phyloP scores from a whole-genome alignment of 2,797 vertebrate species.

The Somateria mollissima region DNA sequence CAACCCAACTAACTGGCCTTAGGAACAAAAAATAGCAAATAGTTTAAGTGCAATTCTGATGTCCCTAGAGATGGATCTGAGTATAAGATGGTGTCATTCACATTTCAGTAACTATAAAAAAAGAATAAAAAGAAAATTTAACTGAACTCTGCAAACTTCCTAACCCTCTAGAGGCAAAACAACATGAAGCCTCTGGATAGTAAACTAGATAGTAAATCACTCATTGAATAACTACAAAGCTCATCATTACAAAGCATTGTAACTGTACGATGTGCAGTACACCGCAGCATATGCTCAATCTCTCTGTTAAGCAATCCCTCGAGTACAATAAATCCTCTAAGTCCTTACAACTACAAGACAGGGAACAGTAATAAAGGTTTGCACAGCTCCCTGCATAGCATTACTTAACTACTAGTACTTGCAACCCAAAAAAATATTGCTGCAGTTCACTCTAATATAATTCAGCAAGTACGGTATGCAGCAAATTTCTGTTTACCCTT shows the following conservation, averaged over 20 bases:
- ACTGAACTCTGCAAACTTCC: not conserved
- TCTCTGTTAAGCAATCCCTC: not conserved
- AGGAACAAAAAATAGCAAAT: not conserved
- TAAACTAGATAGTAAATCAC: not conserved
- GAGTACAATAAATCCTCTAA: not conserved
- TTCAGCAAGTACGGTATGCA: accelerated
- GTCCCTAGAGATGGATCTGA: not conserved
- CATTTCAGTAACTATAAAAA: not conserved
- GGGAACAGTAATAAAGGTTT: not conserved
- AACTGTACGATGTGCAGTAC: accelerated
- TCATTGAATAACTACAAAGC: not conserved
- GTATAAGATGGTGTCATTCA: not conserved
- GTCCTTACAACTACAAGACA: not conserved
- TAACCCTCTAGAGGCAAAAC: not conserved
- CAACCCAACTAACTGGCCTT: not conserved
- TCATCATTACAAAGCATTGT: not conserved
- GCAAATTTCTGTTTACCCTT: not conserved
- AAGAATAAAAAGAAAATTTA: not conserved
- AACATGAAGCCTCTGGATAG: not conserved
- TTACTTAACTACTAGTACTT: not conserved
- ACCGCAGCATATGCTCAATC: not conserved
- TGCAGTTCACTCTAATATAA: not conserved
- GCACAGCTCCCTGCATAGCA: not conserved
- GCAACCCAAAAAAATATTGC: no score
- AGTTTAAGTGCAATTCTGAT: not conserved